Evolutionary conservation across 2,888 invertebrate species (phyloP).

Genomic region (Acrocyrtus sp.): DNA sequence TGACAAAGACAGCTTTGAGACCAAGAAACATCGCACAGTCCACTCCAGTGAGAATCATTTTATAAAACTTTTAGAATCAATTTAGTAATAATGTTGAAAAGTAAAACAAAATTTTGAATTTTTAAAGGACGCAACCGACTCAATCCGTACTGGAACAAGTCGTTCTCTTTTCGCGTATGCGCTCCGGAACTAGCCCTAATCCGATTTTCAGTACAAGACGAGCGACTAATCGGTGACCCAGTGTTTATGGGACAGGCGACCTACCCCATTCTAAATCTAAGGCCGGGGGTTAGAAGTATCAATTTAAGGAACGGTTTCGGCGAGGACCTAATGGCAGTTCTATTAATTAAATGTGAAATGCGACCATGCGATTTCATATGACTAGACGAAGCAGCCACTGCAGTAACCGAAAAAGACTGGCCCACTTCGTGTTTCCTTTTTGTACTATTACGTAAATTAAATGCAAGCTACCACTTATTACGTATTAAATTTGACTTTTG

Average conservation of each 20-base stretch:
- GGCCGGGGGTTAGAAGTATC: constrained; percentile 90
- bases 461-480: too few relatives aligned
- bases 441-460: too few relatives aligned
- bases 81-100: too few relatives aligned
- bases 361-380: constrained; percentile 8
- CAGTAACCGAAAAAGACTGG: too few relatives aligned
- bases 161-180: constrained; percentile 80
- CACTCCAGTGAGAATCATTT: constrained; percentile 84
- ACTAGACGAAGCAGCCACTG: too few relatives aligned
- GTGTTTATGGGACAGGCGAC: constrained; percentile 96
- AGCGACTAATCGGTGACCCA: constrained; percentile 98
- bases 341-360: constrained; percentile 69
- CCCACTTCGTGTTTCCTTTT: too few relatives aligned
- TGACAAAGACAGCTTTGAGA: constrained; percentile 72
- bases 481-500: too few relatives aligned
- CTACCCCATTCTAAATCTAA: constrained; percentile 82
- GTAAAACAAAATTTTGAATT: not conserved
- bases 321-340: constrained; percentile 87
- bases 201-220: constrained; percentile 90
- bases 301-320: constrained; percentile 89
- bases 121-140: constrained; percentile 82
- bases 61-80: constrained; percentile 67
- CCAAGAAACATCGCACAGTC: constrained; percentile 67
- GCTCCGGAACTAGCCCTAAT: constrained; percentile 87
- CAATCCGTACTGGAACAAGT: constrained; percentile 92